Base-by-base conservation (phyloP, 92 coral and sea anemone genomes). In the Epizoanthus ramosus region DNA sequence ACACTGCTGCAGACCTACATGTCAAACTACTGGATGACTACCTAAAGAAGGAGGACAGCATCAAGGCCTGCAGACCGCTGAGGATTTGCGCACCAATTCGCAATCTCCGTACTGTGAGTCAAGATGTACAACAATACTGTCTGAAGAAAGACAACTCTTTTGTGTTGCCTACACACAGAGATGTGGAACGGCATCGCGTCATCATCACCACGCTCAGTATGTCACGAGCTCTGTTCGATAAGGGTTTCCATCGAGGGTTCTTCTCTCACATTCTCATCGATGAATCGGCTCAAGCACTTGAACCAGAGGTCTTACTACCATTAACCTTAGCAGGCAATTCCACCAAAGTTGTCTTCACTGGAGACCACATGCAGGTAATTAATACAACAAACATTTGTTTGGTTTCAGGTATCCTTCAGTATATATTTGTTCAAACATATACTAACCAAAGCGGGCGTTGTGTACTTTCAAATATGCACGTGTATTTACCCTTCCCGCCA, bases 251-350 rank as follows among this genome's bases (percentile, higher is more conserved):
- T 31, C 91, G 87, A 31, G 94, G 92, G 13, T 85, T 90, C 79
- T 96, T 96, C 70, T 81, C 97, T 15, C 98, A 96, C 71, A 96
- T 96, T 67, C 92, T 96, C 18, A 86, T 96, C 56, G 99, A 96
- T 71, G 99, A 96, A 71, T 97, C 99, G 5, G 99, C 99, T 35
- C 99, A 96, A 75, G 99, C 98, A 17, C 86, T 93, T 83, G 99
- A 96, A 83, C 91, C 98, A 14, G 98, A 96, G 83, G 87, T 91
- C 9, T 16, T 96, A 63, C 90, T 84, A 3, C 99, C 99, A 17
- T 74, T 96, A 50, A 77, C 85, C 47, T 83, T 92, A 39, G 99
- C 98, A n/a, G 97, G 94, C 4, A 88, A 88, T 17, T 83, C 89
- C 79, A 96, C 99, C 65, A 93, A 92, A 73, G 86, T 96, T 9